Evolutionary conservation across 1,140 invertebrate genomes (phyloP).

Genomic region (Onthophagus taurus): DNA sequence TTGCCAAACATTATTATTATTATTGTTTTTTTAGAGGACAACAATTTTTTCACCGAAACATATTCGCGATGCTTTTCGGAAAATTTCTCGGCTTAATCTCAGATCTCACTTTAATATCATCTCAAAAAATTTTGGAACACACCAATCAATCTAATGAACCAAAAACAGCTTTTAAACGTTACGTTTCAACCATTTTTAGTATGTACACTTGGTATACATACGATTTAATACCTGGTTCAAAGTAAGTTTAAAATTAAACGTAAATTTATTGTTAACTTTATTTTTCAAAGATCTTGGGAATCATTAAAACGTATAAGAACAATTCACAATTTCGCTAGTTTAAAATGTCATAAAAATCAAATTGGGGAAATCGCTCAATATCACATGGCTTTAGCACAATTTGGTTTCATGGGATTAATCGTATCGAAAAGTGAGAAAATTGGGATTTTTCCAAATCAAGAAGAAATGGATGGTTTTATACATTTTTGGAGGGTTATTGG

Average conservation of each 20-base stretch:
- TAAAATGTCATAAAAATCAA: conserved; percentile 39
- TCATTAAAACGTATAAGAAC: conserved; percentile 54
- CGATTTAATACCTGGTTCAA: conserved; percentile 41
- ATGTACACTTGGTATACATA: conserved; percentile 58
- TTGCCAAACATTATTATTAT: too few relatives aligned
- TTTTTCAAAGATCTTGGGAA: conserved; percentile 42
- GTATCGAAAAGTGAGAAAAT: conserved; percentile 53
- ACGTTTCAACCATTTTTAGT: conserved; percentile 58
- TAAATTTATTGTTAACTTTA: conserved; percentile 10
- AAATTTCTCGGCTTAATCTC: conserved; percentile 49
- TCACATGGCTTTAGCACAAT: conserved; percentile 71
- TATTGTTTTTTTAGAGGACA: conserved; percentile 51
- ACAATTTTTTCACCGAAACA: conserved; percentile 46
- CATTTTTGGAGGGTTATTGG: conserved; percentile 76
- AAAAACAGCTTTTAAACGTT: conserved; percentile 58
- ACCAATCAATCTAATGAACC: conserved; percentile 50
- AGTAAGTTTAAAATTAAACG: conserved; percentile 37
- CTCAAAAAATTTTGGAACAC: conserved; percentile 49
- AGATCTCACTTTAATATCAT: conserved; percentile 52
- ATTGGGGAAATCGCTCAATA: conserved; percentile 50
- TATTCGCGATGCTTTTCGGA: conserved; percentile 44
- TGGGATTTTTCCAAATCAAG: conserved; percentile 43
- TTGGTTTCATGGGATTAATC: conserved; percentile 70
- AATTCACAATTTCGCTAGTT: conserved; percentile 49
- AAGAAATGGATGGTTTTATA: conserved; percentile 57